A percentile compares a stretch with the other conserved stretches of the same genome.
Conservation (phyloP, 2,797 vertebrate species). For the Manis javanica region DNA sequence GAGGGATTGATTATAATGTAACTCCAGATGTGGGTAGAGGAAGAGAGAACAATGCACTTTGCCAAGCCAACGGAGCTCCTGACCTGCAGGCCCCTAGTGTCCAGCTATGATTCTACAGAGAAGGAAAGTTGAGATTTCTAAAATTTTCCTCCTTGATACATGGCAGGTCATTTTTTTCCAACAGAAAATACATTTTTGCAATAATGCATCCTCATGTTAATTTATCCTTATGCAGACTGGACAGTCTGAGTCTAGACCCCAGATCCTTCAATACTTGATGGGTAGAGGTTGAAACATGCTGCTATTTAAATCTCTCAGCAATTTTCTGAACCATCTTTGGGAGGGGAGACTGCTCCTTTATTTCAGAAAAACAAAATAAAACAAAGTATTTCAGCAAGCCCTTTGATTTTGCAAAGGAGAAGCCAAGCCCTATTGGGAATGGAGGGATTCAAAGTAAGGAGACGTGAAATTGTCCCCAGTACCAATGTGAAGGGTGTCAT, state of each 20-base stretch:
- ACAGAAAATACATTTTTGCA: background rate
- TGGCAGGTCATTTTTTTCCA: background rate
- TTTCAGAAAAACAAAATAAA: background rate
- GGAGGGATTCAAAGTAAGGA: background rate
- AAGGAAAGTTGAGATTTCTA: background rate
- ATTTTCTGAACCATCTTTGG: background rate
- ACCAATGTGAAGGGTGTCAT: accelerated
- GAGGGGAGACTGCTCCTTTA: background rate
- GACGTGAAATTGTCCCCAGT: accelerated
- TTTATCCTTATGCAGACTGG: background rate
- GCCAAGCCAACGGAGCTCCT: background rate
- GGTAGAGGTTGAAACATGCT: background rate
- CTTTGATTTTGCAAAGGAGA: background rate
- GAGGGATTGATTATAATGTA: background rate
- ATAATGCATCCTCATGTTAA: background rate
- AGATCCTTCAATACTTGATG: background rate
- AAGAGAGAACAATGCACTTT: background rate
- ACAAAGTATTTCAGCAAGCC: background rate
- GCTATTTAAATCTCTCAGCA: background rate
- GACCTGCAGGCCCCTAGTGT: background rate
- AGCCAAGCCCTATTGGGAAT: background rate
- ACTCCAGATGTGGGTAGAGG: background rate
- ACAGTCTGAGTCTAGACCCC: background rate
- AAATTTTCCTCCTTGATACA: background rate
- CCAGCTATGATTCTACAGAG: accelerated